Evolutionary conservation across 1,140 invertebrate species (phyloP), one percentile per base, ranked within the genome.

Genomic region (Lepidostoma basale): DNA sequence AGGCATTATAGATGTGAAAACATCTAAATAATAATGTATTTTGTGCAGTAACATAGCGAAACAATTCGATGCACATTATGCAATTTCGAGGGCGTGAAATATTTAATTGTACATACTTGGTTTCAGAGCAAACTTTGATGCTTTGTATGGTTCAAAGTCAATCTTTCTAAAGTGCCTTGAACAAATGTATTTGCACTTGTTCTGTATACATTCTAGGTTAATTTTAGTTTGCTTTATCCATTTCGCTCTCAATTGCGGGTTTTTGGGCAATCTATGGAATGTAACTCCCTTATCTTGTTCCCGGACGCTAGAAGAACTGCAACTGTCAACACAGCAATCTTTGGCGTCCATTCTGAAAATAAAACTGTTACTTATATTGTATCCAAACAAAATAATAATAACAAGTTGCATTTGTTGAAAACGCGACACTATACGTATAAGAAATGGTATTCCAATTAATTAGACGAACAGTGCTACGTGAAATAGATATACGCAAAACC

Each of bases 91-190:
- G n/a, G n/a, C n/a, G n/a, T n/a, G n/a, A n/a, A n/a, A n/a, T n/a
- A n/a, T n/a, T n/a, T n/a, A n/a, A n/a, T n/a, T n/a, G n/a, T 14
- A 40, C 56, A 12, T 59, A 33, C 84, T 83, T 68, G 84, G 83
- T 73, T 85, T 85, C 9, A 84, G 83, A 45, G 58, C 26, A 56
- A 67, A 73, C 45, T 56, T 69, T n/a, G 67, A 69, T n/a, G 67
- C 25, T 62, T 67, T 73, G 30, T 54, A 67, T 3, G 79, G 79
- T 74, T 87, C 85, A 74, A 88, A 89, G 75, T 89, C 87, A 1
- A 81, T 79, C n/a, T 82, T 78, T 45, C 85, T 79, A 72, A 89
- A 89, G 74, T 89, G 87, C 59, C 84, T 79, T 3, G 88, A 88
- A 68, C 88, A 89, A 3, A 88, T 82, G 69, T 86, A 81, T 33